Evolutionary conservation across 2,797 vertebrate species (phyloP).

Genomic region (Dromococcyx pavoninus): DNA sequence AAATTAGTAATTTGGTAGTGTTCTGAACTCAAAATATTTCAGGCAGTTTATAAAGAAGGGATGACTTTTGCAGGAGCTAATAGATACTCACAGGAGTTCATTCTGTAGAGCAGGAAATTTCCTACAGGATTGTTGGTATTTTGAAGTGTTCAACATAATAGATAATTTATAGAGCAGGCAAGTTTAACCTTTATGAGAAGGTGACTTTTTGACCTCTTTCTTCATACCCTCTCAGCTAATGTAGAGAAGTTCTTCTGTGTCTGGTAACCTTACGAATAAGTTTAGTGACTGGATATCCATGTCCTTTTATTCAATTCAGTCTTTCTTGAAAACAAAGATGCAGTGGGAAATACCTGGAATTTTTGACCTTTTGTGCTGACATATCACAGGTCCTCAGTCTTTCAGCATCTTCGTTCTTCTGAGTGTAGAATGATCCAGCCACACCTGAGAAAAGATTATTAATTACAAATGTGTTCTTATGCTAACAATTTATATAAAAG

Average conservation of each 20-base stretch:
- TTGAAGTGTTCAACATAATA: background rate
- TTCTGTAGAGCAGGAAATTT: background rate
- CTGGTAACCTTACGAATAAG: background rate
- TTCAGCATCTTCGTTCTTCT: background rate
- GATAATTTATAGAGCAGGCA: background rate
- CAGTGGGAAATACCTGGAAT: rapidly evolving
- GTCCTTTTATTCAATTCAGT: background rate
- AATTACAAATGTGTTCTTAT: background rate
- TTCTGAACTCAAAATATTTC: background rate
- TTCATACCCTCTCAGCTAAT: background rate
- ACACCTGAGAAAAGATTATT: background rate
- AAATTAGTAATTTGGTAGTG: background rate
- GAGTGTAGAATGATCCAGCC: background rate
- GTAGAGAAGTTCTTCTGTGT: background rate
- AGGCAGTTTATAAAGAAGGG: background rate
- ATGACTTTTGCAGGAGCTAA: background rate
- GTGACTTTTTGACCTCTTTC: background rate
- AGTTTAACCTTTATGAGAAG: slow-evolving; percentile 5
- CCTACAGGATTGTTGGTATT: background rate
- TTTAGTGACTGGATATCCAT: background rate
- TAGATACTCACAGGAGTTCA: background rate
- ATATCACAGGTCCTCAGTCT: background rate
- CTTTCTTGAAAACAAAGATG: background rate
- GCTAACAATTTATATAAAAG: background rate
- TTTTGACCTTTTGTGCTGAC: background rate